Evolutionary conservation across 2,888 invertebrate genomes (phyloP), one percentile per base, ranked within the genome.

Genomic region (Drosophila fulvimacula): DNA sequence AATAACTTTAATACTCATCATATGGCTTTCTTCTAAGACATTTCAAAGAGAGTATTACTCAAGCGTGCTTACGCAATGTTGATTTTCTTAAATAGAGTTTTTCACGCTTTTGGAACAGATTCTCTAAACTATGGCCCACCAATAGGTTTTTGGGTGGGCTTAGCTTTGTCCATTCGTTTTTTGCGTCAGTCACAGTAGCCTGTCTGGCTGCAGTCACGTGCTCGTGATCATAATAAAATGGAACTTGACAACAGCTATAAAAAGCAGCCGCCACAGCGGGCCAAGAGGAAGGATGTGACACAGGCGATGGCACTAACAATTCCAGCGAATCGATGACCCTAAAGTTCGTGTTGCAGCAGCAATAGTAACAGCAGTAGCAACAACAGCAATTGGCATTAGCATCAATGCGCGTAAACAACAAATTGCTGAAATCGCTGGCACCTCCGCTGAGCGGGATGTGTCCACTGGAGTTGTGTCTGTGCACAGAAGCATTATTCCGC

Each of bases 401-500:
- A 72, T 69, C 82, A 85, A 67, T 69, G 86, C 76, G 82, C 72
- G 76, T 70, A 79, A 88, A 81, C 82, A 85, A 82, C 71, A 73
- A 72, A 71, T 69, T 65, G 67, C 69, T 55, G 46, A 71, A 79
- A 70, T 79, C 71, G 67, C 58, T 76, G 76, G 70, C 79, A 75
- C 60, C 79, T 79, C 70, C 66, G 57, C 52, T 65, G 55, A 60
- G 19, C 67, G 79, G 76, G 75, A 79, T 74, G 75, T 79, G 74
- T 60, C 53, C 67, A 78, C 53, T 60, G 59, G 38, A 44, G 27
- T 15, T 24, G 66, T 67, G 57, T 62, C 59, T 48, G 61, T 42
- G 79, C 57, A 69, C 56, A 69, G 62, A 74, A 65, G 77, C 82
- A 88, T 82, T 80, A 65, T 88, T 83, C 86, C 88, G 87, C 83